phyloP scores from a whole-genome alignment of 2,888 invertebrate genomes.

The Napeogenes inachia region DNA sequence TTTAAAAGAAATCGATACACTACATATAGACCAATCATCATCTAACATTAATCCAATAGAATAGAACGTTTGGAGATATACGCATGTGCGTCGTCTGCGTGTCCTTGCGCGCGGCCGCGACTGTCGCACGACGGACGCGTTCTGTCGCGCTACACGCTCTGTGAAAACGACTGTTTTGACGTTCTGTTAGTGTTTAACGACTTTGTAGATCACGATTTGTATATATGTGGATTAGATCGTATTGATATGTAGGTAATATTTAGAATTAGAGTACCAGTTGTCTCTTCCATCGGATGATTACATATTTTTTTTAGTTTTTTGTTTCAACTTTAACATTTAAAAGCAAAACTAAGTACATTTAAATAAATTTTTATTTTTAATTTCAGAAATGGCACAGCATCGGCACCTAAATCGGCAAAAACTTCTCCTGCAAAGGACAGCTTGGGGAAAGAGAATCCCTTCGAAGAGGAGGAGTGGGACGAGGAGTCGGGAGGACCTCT shows the following conservation, averaged over 20 bases:
- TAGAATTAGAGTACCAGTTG: too few relatives aligned
- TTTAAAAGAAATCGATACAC: background rate
- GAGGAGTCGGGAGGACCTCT: constrained; percentile 90
- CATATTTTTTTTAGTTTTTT: background rate
- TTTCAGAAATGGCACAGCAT: constrained; percentile 66
- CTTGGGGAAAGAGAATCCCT: constrained; percentile 84
- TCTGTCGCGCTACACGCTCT: constrained; percentile 39
- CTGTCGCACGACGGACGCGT: constrained; percentile 39
- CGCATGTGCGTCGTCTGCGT: constrained; percentile 41
- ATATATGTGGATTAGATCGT: background rate
- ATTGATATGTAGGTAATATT: too few relatives aligned
- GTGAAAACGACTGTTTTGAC: constrained; percentile 21
- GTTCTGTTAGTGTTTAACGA: constrained; percentile 40
- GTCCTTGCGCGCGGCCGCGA: constrained; percentile 34
- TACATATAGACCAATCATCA: background rate
- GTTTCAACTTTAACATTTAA: background rate
- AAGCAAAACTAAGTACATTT: background rate
- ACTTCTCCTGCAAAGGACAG: constrained; percentile 60
- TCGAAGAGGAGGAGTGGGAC: constrained; percentile 90
- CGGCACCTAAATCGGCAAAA: constrained; percentile 59
- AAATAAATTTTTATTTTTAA: background rate
- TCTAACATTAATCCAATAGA: constrained; percentile 33
- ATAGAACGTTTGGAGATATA: constrained; percentile 61
- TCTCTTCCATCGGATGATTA: background rate
- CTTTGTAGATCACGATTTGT: too few relatives aligned